phyloP scores from a whole-genome alignment of 1,140 invertebrate species.

The Diprion similis region DNA sequence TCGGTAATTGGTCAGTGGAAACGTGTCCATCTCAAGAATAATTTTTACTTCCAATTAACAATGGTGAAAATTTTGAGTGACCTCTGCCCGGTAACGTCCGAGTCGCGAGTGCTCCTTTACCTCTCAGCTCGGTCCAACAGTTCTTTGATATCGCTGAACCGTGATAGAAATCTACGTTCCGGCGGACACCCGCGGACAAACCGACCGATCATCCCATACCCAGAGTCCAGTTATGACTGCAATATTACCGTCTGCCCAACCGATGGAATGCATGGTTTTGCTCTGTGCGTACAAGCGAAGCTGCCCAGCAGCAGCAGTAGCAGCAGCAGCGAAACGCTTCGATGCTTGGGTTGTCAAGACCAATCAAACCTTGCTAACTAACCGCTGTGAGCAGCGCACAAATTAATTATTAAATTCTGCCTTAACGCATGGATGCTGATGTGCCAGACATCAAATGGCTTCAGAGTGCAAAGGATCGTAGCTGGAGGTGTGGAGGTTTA shows the following conservation, averaged over 20 bases:
- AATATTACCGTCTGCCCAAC: background rate
- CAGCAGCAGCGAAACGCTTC: background rate
- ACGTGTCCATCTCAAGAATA: too few species aligned
- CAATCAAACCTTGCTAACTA: slow-evolving; percentile 7
- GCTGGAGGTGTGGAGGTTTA: too few species aligned
- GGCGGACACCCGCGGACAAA: background rate
- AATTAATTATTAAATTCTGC: slow-evolving; percentile 6
- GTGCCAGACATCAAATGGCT: background rate
- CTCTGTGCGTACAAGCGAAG: background rate
- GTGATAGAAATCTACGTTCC: slow-evolving; percentile 1
- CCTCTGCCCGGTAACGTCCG: background rate
- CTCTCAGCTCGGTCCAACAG: background rate
- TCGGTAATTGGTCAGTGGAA: too few species aligned
- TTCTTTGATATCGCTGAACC: slow-evolving; percentile 7
- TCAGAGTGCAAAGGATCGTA: background rate
- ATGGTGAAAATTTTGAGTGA: background rate
- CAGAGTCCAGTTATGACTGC: background rate
- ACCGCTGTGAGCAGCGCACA: background rate
- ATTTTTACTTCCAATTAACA: too few species aligned
- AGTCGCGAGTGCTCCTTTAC: background rate
- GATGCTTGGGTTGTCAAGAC: background rate
- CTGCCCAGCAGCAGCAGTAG: background rate
- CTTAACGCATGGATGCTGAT: background rate
- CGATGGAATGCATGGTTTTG: background rate
- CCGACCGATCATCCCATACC: background rate